Percentiles rank a stretch among this genome's conserved stretches.
Evolutionary conservation across 2,113 vertebrate species (phyloP).

Genomic region (Baryphthengus martii): DNA sequence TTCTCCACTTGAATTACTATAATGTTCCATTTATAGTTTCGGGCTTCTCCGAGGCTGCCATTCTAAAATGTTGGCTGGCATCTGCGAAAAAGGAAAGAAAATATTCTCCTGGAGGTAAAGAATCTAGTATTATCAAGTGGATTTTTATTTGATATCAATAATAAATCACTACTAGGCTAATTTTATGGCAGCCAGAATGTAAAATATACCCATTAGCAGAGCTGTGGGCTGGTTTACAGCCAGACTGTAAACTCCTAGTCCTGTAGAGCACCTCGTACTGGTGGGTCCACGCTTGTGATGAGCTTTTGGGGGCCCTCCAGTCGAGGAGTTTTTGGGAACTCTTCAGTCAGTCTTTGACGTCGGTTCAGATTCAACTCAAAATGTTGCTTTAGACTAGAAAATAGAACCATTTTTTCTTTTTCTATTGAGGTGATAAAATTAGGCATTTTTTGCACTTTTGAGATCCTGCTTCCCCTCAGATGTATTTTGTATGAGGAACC

Average conservation of each 20-base stretch:
- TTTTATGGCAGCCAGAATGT: neutral
- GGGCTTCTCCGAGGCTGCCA: neutral
- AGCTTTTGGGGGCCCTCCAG: neutral
- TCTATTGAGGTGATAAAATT: neutral
- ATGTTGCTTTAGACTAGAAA: neutral
- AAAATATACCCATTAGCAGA: neutral
- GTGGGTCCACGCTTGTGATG: accelerated
- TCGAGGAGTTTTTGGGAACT: too few species aligned
- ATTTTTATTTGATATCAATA: constrained; percentile 53
- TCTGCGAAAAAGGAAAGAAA: constrained; percentile 26
- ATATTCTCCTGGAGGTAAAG: constrained; percentile 33
- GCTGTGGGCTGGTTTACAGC: neutral
- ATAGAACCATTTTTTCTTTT: accelerated
- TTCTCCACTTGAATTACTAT: constrained; percentile 4
- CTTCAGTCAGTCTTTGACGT: neutral
- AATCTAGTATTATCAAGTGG: constrained; percentile 20
- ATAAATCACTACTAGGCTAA: constrained; percentile 32
- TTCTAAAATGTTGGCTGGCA: constrained; percentile 25
- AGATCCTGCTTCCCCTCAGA: neutral
- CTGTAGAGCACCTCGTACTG: neutral
- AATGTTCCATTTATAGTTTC: constrained; percentile 31
- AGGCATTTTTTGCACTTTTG: neutral
- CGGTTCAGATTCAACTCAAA: neutral
- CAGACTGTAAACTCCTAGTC: neutral
- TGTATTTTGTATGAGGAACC: neutral